These are phyloP conservation scores for Myanophis thanlyinensis DNA, from an alignment of 2,113 vertebrate species.

Conservation along the genomic window DNA sequence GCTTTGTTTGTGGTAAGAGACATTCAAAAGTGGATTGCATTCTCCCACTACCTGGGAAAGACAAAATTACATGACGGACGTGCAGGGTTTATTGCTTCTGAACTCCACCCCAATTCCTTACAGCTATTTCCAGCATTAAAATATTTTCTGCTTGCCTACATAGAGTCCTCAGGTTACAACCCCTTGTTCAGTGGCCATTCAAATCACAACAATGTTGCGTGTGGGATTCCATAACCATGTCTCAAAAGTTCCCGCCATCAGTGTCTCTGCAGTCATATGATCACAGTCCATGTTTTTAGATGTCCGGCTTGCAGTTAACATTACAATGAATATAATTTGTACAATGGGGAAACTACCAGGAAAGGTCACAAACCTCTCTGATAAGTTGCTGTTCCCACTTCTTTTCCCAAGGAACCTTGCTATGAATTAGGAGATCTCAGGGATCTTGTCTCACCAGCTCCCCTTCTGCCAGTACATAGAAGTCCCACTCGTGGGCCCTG, in stretches of 20 bases:
- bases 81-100: background rate
- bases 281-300: background rate
- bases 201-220: background rate
- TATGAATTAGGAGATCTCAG: background rate
- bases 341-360: background rate
- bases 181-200: background rate
- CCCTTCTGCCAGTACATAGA: background rate
- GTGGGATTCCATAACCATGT: background rate
- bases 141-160: background rate
- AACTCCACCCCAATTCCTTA: background rate
- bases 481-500: background rate
- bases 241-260: background rate
- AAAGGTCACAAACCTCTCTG: background rate
- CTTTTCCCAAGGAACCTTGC: background rate
- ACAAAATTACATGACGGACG: background rate
- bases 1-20: background rate
- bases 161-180: background rate
- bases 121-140: background rate
- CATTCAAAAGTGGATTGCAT: background rate
- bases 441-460: background rate
- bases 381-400: background rate
- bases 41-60: background rate
- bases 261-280: background rate
- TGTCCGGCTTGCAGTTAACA: background rate
- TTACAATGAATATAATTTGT: background rate